Evolutionary conservation across 2,888 invertebrate genomes (phyloP).

Genomic region (Lithophane socia): DNA sequence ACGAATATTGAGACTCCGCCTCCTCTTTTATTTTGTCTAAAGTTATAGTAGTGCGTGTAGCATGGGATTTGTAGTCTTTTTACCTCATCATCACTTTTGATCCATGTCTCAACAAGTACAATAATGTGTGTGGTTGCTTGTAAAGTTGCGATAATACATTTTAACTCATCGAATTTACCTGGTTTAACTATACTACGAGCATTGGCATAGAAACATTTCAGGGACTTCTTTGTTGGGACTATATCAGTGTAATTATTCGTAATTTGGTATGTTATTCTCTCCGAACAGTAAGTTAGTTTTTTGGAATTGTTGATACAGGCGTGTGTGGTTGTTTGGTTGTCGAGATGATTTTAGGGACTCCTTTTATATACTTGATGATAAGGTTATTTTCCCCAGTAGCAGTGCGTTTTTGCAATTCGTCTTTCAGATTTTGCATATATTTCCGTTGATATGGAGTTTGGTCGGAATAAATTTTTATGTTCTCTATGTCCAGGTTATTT

Average conservation of each 20-base stretch:
- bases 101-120: no score
- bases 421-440: conserved; percentile 17
- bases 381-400: conserved; percentile 14
- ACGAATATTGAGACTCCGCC: no score
- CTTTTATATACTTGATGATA: conserved; percentile 32
- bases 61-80: no score
- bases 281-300: conserved; percentile 20
- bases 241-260: conserved; percentile 19
- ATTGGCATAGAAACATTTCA: conserved; percentile 30
- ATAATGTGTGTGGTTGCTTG: no score
- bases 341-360: conserved; percentile 24
- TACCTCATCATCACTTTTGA: no score
- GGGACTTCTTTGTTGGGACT: conserved; percentile 15
- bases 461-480: conserved; percentile 27
- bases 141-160: no score
- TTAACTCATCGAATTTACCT: conserved; percentile 28
- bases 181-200: conserved; percentile 29
- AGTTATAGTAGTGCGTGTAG: no score
- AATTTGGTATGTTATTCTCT: conserved; percentile 23
- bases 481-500: conserved; percentile 3
- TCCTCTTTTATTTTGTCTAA: no score
- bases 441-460: conserved; percentile 24
- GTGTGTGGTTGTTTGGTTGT: neutral
- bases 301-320: neutral
- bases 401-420: conserved; percentile 10